Conservation (phyloP, 2,888 invertebrate genomes). For the Idaea biselata region DNA sequence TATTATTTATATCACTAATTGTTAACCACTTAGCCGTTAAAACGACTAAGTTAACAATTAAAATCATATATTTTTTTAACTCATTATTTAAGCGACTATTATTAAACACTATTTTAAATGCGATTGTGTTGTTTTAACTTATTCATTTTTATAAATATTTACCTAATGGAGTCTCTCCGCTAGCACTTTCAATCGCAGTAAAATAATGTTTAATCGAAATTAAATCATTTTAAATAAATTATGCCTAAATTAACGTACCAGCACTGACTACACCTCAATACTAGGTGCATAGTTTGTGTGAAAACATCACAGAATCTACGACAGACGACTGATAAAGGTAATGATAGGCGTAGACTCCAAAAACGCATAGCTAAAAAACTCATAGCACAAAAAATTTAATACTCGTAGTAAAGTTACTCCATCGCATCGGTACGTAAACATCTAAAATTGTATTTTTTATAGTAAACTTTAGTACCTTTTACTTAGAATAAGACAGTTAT, state of each 20-base stretch:
- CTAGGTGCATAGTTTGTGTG: not conserved
- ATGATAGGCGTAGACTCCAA: not conserved
- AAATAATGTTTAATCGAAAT: no score
- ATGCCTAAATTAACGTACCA: not conserved
- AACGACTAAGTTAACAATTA: constrained; percentile 7
- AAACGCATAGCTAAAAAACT: not conserved
- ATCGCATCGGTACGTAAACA: not conserved
- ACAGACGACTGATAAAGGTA: not conserved
- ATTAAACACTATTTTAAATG: constrained; percentile 39
- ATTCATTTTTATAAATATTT: no score
- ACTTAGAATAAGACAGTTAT: not conserved
- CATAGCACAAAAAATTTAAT: no score
- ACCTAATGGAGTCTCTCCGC: no score
- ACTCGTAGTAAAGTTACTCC: not conserved
- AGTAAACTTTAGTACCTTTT: not conserved
- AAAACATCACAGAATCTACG: not conserved
- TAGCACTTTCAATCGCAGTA: no score
- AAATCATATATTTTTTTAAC: not conserved
- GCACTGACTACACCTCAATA: not conserved
- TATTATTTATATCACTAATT: constrained; percentile 59
- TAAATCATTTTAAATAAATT: not conserved
- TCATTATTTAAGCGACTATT: constrained; percentile 12
- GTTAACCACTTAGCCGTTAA: constrained; percentile 14
- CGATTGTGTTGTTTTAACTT: no score
- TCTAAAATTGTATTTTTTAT: not conserved